These are phyloP conservation scores for Apus apus DNA, from an alignment of 2,113 vertebrate species.

Conservation along the genomic window DNA sequence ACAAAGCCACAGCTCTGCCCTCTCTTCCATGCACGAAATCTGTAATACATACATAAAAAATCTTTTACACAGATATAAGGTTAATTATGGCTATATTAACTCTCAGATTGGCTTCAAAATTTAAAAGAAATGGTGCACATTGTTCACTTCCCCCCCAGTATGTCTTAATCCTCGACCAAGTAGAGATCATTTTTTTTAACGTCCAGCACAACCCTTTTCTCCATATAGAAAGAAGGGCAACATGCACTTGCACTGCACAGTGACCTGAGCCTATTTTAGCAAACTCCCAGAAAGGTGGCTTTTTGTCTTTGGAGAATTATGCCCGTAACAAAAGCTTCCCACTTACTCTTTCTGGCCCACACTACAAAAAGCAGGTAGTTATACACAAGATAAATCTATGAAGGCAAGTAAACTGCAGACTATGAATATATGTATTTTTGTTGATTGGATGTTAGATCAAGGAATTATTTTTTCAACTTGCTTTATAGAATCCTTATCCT, in stretches of 20 bases:
- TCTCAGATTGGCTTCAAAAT: background rate
- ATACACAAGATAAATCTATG: background rate
- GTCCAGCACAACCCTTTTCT: background rate
- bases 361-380: background rate
- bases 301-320: conserved; percentile 52
- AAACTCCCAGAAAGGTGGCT: conserved; percentile 24
- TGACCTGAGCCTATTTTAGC: conserved; percentile 29
- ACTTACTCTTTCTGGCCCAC: background rate
- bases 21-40: background rate
- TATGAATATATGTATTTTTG: background rate
- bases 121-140: background rate
- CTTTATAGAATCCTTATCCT: background rate
- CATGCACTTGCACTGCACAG: background rate
- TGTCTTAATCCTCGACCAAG: background rate
- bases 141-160: background rate
- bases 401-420: background rate
- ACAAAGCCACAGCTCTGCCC: background rate
- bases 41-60: background rate
- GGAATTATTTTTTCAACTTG: background rate
- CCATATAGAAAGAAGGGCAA: background rate
- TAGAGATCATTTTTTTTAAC: background rate
- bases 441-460: background rate
- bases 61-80: background rate
- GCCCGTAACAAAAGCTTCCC: background rate
- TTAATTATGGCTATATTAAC: background rate